Evolutionary conservation across 2,797 vertebrate species (phyloP), one percentile per base, ranked within the genome.

Genomic region (Hirundo rustica): DNA sequence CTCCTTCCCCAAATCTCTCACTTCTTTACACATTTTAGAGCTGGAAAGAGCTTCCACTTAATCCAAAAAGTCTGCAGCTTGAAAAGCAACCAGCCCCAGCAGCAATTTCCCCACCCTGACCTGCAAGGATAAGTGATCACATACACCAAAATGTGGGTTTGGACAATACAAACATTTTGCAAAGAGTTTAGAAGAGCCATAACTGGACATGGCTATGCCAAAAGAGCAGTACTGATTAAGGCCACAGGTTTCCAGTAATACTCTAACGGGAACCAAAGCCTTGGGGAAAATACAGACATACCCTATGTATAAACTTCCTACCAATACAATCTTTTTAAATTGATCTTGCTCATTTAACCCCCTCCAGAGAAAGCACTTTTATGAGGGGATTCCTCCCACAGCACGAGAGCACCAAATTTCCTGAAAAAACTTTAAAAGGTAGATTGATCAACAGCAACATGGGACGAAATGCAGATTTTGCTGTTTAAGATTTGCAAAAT

Each of bases 361-460:
- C 13, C 20, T 70, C 29, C 22, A 55, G 54, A 22, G 80, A 89
- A 87, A 77, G 18, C 9, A 68, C 20, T 88, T 85, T 47, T 51
- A 58, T 30, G 30, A 26, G 36, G 72, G 30, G 70, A 84, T n/a
- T 73, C 27, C 29, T 71, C 19, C 32, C 44, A 10, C 27, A 72
- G 26, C 30, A 55, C 0, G 0, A 30, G 19, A 68, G 21, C 26
- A 18, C 9, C 0, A 0, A 67, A 29, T 7, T 4, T 60, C 47
- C 42, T 64, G 18, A 2, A 1, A 80, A 80, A 95, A 44, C n/a
- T 67, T 30, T 62, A 9, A 11, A 11, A 32, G 29, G 30, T 25
- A 80, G 16, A 18, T 34, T 26, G 32, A 50, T 13, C 29, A 73
- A 61, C 25, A 74, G 30, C n/a, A 68, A 34, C 3, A 38, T 2